Conservation (phyloP, 64 coral and sea anemone species). For the Pocillopora damicornis region DNA sequence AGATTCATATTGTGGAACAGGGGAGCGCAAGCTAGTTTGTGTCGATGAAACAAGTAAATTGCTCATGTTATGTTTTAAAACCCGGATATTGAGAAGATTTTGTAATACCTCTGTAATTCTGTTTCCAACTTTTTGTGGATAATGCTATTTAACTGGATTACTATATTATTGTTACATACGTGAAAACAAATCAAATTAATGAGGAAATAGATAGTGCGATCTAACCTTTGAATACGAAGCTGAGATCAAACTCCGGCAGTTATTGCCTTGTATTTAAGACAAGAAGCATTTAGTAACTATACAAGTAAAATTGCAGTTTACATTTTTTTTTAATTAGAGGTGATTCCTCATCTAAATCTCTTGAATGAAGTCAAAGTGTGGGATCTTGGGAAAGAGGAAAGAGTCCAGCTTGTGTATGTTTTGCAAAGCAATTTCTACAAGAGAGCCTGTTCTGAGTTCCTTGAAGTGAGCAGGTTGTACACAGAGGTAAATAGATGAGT, state of each 20-base stretch:
- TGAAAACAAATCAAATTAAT: too few species aligned
- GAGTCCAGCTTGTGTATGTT: constrained; percentile 51
- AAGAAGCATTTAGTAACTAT: too few species aligned
- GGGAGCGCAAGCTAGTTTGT: background rate
- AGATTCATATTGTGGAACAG: background rate
- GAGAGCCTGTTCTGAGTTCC: background rate
- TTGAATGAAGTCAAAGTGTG: constrained; percentile 41
- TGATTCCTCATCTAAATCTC: constrained; percentile 8
- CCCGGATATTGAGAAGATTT: background rate
- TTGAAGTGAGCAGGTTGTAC: background rate
- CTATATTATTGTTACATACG: too few species aligned
- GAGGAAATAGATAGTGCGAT: too few species aligned
- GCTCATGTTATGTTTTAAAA: background rate
- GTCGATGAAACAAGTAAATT: constrained; percentile 25
- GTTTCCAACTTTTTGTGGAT: background rate
- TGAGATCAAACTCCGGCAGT: too few species aligned
- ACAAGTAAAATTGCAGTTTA: background rate
- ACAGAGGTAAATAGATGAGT: constrained; percentile 20
- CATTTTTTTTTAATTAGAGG: constrained; percentile 10
- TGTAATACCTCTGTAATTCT: background rate
- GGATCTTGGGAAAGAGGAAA: constrained; percentile 9
- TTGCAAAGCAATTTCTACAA: constrained; percentile 23
- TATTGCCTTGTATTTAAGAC: too few species aligned
- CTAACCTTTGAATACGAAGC: too few species aligned
- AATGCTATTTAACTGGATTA: too few species aligned